Conservation (phyloP, 2,888 invertebrate species). For the Lasioglossum malachurum region DNA sequence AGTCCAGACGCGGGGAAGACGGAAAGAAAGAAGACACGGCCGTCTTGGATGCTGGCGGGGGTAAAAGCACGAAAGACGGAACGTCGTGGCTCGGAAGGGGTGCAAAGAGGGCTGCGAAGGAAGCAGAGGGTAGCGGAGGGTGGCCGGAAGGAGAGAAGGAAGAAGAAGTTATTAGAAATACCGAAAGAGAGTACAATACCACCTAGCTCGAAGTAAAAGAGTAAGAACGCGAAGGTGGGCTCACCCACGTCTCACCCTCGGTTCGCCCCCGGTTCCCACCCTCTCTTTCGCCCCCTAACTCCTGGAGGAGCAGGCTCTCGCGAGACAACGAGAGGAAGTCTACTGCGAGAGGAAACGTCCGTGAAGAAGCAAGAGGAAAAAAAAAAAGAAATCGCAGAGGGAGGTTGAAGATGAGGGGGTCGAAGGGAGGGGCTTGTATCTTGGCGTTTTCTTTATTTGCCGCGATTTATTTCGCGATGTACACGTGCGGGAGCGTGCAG, state of each 20-base stretch:
- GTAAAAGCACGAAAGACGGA: slow-evolving; percentile 13
- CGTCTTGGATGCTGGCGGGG: slow-evolving; percentile 16
- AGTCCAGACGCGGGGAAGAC: slow-evolving; percentile 74
- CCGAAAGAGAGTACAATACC: slow-evolving; percentile 74
- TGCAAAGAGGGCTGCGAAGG: slow-evolving; percentile 14
- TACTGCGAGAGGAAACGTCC: slow-evolving; percentile 33
- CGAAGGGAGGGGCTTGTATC: slow-evolving; percentile 43
- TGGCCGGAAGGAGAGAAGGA: slow-evolving; percentile 50
- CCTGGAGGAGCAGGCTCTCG: slow-evolving; percentile 55
- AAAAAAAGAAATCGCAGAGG: background rate
- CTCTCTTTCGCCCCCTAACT: slow-evolving; percentile 35
- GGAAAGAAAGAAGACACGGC: slow-evolving; percentile 55
- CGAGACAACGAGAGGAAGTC: slow-evolving; percentile 59
- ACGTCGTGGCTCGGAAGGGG: slow-evolving; percentile 25
- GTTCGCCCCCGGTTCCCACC: slow-evolving; percentile 28
- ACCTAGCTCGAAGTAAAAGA: slow-evolving; percentile 73
- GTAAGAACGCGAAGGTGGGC: slow-evolving; percentile 65
- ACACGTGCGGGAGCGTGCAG: slow-evolving; percentile 37
- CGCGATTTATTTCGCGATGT: slow-evolving; percentile 70
- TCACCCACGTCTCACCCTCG: slow-evolving; percentile 50
- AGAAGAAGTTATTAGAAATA: slow-evolving; percentile 81
- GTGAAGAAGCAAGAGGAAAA: background rate
- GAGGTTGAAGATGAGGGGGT: slow-evolving; percentile 8
- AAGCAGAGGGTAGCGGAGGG: slow-evolving; percentile 8
- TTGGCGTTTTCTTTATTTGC: slow-evolving; percentile 71